Conservation (phyloP, 2,113 vertebrate species). For the Mus pahari region DNA sequence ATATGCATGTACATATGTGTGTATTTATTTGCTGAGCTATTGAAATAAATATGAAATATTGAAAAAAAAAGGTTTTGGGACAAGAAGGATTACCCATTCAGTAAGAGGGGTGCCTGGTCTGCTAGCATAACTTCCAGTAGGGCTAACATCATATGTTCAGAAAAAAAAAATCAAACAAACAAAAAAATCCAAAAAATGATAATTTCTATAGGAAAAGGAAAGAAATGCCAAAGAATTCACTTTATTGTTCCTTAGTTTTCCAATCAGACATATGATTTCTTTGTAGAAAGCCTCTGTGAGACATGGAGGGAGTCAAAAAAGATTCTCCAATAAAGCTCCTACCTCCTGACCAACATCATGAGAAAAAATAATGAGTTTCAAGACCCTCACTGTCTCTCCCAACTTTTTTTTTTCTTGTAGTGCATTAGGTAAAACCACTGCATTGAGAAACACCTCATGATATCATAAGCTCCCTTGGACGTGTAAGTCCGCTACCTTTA, state of each 20-base stretch:
- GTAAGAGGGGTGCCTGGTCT: neutral
- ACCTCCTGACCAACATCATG: neutral
- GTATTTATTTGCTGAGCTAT: neutral
- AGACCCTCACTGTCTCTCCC: fast-evolving
- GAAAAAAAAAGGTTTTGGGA: neutral
- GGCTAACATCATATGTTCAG: neutral
- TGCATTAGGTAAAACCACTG: neutral
- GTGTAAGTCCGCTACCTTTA: neutral
- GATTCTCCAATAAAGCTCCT: neutral
- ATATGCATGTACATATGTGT: neutral
- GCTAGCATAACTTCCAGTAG: neutral
- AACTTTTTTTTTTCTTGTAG: neutral
- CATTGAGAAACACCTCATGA: neutral
- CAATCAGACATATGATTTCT: neutral
- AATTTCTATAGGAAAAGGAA: neutral
- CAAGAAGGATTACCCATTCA: neutral
- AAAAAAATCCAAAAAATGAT: no score
- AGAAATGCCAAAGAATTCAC: neutral
- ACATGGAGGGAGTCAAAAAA: neutral
- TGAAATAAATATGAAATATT: neutral
- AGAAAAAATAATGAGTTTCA: neutral
- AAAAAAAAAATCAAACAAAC: no score
- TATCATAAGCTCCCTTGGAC: neutral
- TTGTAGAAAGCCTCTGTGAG: neutral
- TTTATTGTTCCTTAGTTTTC: neutral